These are phyloP conservation scores for Chironomus tentans DNA, from an alignment of 2,888 invertebrate species.

Conservation along the genomic window DNA sequence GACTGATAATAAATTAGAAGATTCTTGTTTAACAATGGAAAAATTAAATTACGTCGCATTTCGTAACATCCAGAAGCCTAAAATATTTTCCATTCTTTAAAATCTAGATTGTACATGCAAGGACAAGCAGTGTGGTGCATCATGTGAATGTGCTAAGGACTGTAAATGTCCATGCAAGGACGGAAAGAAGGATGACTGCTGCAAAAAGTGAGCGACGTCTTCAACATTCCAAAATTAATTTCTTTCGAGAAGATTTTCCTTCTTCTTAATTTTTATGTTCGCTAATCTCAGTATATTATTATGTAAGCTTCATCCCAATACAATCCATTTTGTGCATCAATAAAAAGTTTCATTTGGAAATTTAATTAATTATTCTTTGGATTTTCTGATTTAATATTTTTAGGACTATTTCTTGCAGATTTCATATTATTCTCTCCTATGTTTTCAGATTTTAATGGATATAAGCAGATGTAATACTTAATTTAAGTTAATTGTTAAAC, in stretches of 20 bases:
- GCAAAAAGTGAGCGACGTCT: not conserved
- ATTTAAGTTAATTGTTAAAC: too few relatives aligned
- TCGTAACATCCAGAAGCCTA: not conserved
- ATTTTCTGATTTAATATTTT: too few relatives aligned
- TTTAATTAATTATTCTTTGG: too few relatives aligned
- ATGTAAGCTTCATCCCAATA: not conserved
- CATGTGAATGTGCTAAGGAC: not conserved
- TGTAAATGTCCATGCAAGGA: not conserved
- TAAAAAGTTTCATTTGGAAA: not conserved
- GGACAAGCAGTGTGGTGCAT: not conserved
- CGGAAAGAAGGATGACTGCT: not conserved
- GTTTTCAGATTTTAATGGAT: too few relatives aligned
- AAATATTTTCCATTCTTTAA: not conserved
- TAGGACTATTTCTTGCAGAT: too few relatives aligned
- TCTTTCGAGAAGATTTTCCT: not conserved
- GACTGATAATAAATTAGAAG: not conserved
- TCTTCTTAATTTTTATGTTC: not conserved
- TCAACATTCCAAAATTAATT: not conserved
- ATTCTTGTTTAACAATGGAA: too few relatives aligned
- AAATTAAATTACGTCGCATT: not conserved
- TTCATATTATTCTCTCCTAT: too few relatives aligned
- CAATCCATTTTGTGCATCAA: not conserved
- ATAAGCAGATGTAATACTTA: too few relatives aligned
- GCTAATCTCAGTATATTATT: not conserved
- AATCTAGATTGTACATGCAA: not conserved